A percentile compares a stretch with the other conserved stretches of the same genome.
phyloP scores from a whole-genome alignment of 2,888 invertebrate species.

The Mythimna loreyi region DNA sequence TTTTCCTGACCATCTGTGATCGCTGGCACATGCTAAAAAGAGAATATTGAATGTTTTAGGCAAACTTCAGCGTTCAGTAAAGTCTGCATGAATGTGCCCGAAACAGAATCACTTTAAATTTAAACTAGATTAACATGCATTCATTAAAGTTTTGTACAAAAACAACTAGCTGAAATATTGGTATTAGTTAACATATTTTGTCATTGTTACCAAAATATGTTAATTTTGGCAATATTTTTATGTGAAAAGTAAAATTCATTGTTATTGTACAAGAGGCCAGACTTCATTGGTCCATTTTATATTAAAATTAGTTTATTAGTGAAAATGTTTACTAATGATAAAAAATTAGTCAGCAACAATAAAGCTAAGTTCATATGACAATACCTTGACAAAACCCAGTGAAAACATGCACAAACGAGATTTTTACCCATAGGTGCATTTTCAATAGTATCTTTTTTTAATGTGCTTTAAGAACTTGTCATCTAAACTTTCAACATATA shows the following conservation, averaged over 20 bases:
- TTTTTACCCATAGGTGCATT: background rate
- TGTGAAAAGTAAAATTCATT: conserved; percentile 1
- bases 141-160: conserved; percentile 11
- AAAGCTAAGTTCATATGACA: conserved; percentile 52
- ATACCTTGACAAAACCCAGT: background rate
- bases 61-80: conserved; percentile 26
- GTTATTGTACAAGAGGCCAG: conserved; percentile 20
- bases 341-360: conserved; percentile 54
- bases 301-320: conserved; percentile 34
- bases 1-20: conserved; percentile 87
- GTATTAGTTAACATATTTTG: background rate
- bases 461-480: conserved; percentile 30
- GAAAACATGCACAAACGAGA: background rate
- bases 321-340: conserved; percentile 63
- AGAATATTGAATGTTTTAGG: conserved; percentile 45
- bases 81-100: conserved; percentile 7
- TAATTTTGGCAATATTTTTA: conserved; percentile 6
- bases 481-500: conserved; percentile 37
- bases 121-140: conserved; percentile 36
- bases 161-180: conserved; percentile 8
- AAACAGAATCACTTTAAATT: background rate
- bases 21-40: conserved; percentile 86
- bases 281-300: too few relatives aligned
- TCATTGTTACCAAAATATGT: conserved; percentile 4
- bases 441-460: background rate